Percentiles rank a stretch among this genome's conserved stretches.
Conservation (phyloP, 2,113 vertebrate species). For the Dunckerocampus dactyliophorus region DNA sequence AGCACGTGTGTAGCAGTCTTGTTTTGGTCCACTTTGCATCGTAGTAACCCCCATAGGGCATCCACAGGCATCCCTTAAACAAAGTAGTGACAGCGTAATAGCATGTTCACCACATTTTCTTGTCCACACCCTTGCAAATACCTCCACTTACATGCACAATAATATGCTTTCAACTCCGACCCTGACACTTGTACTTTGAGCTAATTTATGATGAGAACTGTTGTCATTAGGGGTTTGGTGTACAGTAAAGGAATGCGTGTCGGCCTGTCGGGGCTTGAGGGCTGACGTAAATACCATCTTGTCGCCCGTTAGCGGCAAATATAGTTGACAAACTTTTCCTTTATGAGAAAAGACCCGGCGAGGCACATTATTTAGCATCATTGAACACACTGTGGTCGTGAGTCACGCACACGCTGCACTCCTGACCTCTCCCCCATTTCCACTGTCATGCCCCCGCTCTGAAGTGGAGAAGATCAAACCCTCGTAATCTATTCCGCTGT, state of each 20-base stretch:
- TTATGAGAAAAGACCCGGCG: constrained; percentile 14
- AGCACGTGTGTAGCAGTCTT: background rate
- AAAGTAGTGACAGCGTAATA: constrained; percentile 50
- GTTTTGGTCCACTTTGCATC: background rate
- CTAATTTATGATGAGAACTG: constrained; percentile 47
- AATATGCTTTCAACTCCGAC: constrained; percentile 29
- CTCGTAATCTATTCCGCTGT: constrained; percentile 61
- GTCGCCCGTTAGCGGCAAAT: constrained; percentile 14
- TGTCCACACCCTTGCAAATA: constrained; percentile 29
- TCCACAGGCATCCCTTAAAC: constrained; percentile 31
- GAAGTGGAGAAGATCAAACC: constrained; percentile 61
- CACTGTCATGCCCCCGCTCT: constrained; percentile 44
- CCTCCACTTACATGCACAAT: constrained; percentile 32
- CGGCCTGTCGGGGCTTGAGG: constrained; percentile 44
- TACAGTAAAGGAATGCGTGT: constrained; percentile 48
- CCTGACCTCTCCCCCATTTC: constrained; percentile 41
- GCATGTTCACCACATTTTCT: constrained; percentile 14
- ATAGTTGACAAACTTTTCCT: constrained; percentile 29
- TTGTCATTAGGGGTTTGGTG: constrained; percentile 24
- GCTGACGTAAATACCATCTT: constrained; percentile 32
- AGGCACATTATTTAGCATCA: constrained; percentile 29
- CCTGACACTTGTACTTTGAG: constrained; percentile 27
- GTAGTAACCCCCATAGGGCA: constrained; percentile 24
- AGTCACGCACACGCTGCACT: constrained; percentile 42
- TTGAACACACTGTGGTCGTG: constrained; percentile 14